Evolutionary conservation across 2,797 vertebrate species (phyloP).

Genomic region (Natrix natrix): DNA sequence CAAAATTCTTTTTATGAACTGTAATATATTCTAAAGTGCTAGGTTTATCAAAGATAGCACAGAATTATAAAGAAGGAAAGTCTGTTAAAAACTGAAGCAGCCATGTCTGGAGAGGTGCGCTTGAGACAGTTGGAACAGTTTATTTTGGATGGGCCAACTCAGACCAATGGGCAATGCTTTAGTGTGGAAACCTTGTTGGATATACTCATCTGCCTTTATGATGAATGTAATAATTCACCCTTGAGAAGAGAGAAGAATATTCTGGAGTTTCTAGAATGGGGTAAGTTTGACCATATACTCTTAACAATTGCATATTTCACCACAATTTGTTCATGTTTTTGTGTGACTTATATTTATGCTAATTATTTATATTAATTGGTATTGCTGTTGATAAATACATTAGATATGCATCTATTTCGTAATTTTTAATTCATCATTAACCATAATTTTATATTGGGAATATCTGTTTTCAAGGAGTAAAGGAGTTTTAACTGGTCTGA

Average conservation of each 20-base stretch:
- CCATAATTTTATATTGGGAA: slow-evolving; percentile 20
- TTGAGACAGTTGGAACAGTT: slow-evolving; percentile 98
- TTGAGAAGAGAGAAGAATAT: slow-evolving; percentile 96
- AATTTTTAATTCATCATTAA: not conserved
- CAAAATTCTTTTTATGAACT: slow-evolving; percentile 56
- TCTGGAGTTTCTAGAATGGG: slow-evolving; percentile 95
- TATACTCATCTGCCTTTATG: slow-evolving; percentile 95
- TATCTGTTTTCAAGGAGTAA: not conserved
- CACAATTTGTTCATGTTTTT: slow-evolving; percentile 60
- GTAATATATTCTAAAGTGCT: slow-evolving; percentile 51
- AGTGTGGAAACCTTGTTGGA: slow-evolving; percentile 97
- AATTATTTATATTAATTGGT: slow-evolving; percentile 7
- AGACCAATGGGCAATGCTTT: slow-evolving; percentile 86
- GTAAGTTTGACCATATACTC: slow-evolving; percentile 75
- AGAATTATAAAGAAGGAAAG: slow-evolving; percentile 56
- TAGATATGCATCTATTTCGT: slow-evolving; percentile 2
- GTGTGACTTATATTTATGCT: slow-evolving; percentile 46
- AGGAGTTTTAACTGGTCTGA: not conserved
- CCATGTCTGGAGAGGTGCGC: slow-evolving; percentile 97
- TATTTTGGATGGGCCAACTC: slow-evolving; percentile 90
- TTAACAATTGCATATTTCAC: slow-evolving; percentile 12
- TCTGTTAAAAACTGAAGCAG: slow-evolving; percentile 63
- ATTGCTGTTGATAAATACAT: slow-evolving; percentile 30
- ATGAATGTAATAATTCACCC: slow-evolving; percentile 96
- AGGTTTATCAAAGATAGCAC: slow-evolving; percentile 31